These are phyloP conservation scores for Spilogale gracilis DNA, from an alignment of 2,113 vertebrate genomes.

Conservation along the genomic window DNA sequence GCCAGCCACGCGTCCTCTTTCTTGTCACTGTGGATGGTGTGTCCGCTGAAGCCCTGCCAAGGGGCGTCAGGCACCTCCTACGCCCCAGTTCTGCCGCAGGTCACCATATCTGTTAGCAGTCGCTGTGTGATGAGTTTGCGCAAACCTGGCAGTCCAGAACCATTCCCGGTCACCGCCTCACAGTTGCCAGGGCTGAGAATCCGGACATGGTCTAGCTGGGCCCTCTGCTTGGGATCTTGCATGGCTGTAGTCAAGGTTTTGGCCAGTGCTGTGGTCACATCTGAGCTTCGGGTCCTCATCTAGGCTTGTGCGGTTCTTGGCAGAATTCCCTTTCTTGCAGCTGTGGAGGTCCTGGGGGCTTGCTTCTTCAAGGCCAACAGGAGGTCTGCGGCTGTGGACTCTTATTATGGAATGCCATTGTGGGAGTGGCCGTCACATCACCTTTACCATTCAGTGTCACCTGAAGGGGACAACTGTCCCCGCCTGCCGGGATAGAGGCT, in stretches of 20 bases:
- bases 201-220: too few relatives aligned
- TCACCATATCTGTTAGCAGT: not conserved
- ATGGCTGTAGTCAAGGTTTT: too few relatives aligned
- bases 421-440: accelerated
- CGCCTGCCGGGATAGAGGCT: not conserved
- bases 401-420: not conserved
- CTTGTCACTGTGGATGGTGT: not conserved
- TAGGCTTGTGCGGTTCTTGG: not conserved
- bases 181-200: not conserved
- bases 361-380: not conserved
- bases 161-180: accelerated
- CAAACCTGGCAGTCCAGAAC: not conserved
- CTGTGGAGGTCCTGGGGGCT: not conserved
- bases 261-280: not conserved
- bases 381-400: not conserved
- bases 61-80: accelerated
- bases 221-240: not conserved
- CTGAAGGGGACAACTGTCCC: not conserved
- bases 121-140: not conserved
- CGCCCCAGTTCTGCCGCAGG: not conserved
- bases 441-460: too few relatives aligned
- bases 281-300: not conserved
- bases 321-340: not conserved
- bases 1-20: not conserved
- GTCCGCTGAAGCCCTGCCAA: not conserved